These are phyloP conservation scores for Agonopterix alstromeriana DNA, from an alignment of 2,888 invertebrate species.

Conservation along the genomic window DNA sequence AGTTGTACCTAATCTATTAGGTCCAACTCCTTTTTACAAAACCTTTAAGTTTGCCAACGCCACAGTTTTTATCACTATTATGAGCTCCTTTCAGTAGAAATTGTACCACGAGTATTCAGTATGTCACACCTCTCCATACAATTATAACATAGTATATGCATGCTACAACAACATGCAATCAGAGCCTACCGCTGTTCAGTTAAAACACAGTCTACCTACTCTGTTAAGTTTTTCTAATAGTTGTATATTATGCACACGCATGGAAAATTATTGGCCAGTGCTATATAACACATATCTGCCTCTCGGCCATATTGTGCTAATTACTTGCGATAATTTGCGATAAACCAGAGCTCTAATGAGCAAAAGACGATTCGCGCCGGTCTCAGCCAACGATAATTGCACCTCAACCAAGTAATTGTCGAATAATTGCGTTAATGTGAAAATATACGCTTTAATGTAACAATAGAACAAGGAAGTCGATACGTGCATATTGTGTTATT, in stretches of 20 bases:
- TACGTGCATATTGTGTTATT: constrained; percentile 25
- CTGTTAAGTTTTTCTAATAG: constrained; percentile 1
- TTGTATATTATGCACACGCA: not conserved
- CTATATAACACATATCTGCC: not conserved
- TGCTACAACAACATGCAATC: no score
- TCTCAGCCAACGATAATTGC: constrained; percentile 39
- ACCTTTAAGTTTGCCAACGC: no score
- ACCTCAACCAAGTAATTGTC: constrained; percentile 65
- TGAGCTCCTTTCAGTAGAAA: no score
- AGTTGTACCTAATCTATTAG: no score
- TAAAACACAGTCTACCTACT: not conserved
- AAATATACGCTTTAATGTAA: constrained; percentile 69
- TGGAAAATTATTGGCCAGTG: not conserved
- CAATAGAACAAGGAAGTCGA: constrained; percentile 60
- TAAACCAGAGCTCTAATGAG: constrained; percentile 54
- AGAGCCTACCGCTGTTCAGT: no score
- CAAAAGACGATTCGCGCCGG: constrained; percentile 53
- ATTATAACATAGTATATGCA: no score
- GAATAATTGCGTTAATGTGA: constrained; percentile 73
- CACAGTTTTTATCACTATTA: no score
- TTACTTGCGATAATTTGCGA: constrained; percentile 53
- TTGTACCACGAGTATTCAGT: no score
- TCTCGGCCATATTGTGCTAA: constrained; percentile 22
- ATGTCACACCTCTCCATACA: no score
- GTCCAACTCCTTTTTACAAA: no score